Evolutionary conservation across 1,140 invertebrate genomes (phyloP).

Genomic region (Diplogasteroides magnus): DNA sequence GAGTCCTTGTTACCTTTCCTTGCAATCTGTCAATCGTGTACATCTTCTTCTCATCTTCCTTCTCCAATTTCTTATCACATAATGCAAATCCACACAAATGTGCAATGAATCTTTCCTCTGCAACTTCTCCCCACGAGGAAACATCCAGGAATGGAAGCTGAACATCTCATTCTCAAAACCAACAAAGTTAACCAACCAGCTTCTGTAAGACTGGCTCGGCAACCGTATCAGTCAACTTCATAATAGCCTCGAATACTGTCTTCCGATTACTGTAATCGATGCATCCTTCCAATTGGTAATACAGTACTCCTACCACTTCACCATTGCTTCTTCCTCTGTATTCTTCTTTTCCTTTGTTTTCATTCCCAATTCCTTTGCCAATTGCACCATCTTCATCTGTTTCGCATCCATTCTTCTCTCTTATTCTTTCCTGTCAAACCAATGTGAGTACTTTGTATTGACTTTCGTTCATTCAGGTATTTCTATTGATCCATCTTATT

Average conservation of each 20-base stretch:
- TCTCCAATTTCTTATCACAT: slow-evolving; percentile 15
- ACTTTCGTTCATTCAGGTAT: too few relatives aligned
- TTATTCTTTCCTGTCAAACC: too few relatives aligned
- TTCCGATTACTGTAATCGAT: slow-evolving; percentile 7
- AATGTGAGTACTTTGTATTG: too few relatives aligned
- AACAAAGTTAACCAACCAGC: background rate
- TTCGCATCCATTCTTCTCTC: background rate
- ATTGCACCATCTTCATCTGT: background rate
- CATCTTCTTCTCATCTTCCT: slow-evolving; percentile 23
- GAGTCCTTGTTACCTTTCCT: slow-evolving; percentile 23
- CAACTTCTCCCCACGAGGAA: slow-evolving; percentile 23
- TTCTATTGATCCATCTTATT: too few relatives aligned
- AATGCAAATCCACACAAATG: slow-evolving; percentile 29
- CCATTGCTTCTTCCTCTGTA: background rate
- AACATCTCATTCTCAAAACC: background rate
- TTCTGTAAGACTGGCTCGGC: background rate
- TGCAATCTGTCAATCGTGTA: slow-evolving; percentile 24
- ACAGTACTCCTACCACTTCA: background rate
- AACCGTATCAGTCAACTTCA: slow-evolving; percentile 10
- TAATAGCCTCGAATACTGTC: slow-evolving; percentile 17
- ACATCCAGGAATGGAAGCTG: slow-evolving; percentile 25
- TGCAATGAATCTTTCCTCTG: slow-evolving; percentile 26
- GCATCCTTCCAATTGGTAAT: background rate
- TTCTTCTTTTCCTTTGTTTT: background rate
- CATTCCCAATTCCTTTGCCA: background rate